Conservation (phyloP, 2,797 vertebrate species). For the Bradypodion pumilum region DNA sequence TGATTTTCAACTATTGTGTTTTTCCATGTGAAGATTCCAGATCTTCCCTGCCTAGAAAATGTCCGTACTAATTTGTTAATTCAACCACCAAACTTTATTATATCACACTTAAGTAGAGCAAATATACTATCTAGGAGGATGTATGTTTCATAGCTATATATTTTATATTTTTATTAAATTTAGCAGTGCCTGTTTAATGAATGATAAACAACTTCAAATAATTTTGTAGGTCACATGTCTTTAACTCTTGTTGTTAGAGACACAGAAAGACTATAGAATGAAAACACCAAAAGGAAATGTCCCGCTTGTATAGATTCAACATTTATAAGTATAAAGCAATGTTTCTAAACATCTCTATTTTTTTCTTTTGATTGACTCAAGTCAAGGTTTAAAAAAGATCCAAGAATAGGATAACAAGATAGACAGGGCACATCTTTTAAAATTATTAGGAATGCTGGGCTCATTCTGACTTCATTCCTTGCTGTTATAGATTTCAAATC, state of each 20-base stretch:
- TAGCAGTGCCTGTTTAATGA: background rate
- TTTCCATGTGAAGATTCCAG: background rate
- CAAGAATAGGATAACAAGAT: background rate
- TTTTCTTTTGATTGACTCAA: background rate
- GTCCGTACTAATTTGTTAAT: background rate
- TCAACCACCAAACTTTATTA: background rate
- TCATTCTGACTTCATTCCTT: background rate
- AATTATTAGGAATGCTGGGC: background rate
- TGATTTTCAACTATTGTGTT: background rate
- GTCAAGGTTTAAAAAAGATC: background rate
- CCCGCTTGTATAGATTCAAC: background rate
- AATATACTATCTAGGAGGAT: background rate
- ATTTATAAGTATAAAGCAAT: background rate
- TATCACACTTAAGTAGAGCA: background rate
- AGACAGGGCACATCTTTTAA: background rate
- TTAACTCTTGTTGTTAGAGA: background rate
- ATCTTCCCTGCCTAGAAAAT: background rate
- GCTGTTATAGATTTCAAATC: background rate
- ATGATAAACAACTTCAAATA: background rate
- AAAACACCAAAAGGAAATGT: background rate
- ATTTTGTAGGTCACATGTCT: background rate
- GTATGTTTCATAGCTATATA: background rate
- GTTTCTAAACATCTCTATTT: background rate
- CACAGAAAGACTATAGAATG: background rate
- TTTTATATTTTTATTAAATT: background rate